Evolutionary conservation across 1,140 invertebrate genomes (phyloP).

Genomic region (Drosophila takahashii): DNA sequence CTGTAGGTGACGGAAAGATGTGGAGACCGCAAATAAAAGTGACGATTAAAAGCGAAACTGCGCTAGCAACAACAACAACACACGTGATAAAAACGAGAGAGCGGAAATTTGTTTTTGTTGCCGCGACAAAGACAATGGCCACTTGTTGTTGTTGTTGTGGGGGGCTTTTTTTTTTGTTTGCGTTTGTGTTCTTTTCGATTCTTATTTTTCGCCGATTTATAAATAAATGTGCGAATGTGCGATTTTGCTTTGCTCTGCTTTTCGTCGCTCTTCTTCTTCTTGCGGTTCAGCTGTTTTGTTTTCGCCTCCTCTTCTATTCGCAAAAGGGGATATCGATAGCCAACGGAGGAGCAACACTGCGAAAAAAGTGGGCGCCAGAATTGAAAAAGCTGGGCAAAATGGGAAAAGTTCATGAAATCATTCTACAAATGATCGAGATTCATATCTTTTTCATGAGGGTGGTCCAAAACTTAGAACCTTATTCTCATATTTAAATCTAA

Average conservation of each 20-base stretch:
- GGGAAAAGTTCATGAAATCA: not conserved
- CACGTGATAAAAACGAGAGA: constrained; percentile 48
- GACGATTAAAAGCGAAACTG: constrained; percentile 70
- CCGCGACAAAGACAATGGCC: constrained; percentile 22
- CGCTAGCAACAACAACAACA: constrained; percentile 38
- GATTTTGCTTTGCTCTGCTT: constrained; percentile 4
- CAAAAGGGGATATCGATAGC: constrained; percentile 15
- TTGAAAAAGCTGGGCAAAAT: not conserved
- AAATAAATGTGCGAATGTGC: constrained; percentile 24
- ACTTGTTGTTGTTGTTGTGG: constrained; percentile 7
- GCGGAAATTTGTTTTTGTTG: constrained; percentile 11
- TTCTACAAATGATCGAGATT: not conserved
- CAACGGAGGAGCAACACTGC: constrained; percentile 1
- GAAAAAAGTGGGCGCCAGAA: constrained; percentile 11
- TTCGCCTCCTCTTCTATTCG: constrained; percentile 4
- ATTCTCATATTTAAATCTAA: no score
- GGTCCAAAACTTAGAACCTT: no score
- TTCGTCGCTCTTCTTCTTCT: not conserved
- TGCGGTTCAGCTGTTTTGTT: constrained; percentile 18
- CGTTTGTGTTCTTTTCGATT: constrained; percentile 40
- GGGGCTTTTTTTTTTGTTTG: not conserved
- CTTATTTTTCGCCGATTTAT: constrained; percentile 31
- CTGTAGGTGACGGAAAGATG: constrained; percentile 32
- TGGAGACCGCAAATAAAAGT: constrained; percentile 71
- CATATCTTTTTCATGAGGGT: no score